Base-by-base conservation (phyloP, 2,888 invertebrate genomes). In the Drosophila helvetica region DNA sequence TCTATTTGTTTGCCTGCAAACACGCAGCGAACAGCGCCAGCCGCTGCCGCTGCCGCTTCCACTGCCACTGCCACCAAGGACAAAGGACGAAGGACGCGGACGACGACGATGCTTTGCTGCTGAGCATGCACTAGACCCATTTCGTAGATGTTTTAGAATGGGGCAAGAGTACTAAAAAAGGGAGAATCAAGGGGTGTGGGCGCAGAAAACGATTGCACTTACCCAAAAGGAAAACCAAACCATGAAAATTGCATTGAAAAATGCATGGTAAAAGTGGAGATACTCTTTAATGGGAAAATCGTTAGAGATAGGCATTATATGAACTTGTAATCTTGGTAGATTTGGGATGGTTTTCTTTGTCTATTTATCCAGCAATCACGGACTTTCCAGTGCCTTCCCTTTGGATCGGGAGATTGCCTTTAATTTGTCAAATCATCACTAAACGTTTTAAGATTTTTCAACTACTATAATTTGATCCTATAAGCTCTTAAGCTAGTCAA, bases 81-180 rank as follows among this genome's bases (percentile, higher is more conserved):
- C 27, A 27, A 58, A 70, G 75, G 52, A 69, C 64, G 54, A 58
- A 77, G 70, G 50, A 83, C 38, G 15, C 6, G 38, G 38, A 30
- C 30, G 30, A 30, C 30, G 10, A 10, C 30, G 33, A 38, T 38
- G 38, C n/a, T 38, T 38, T 38, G 47, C 52, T 81, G 84, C 65
- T 57, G 69, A 81, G 75, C 82, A 77, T 79, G 82, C 86, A 85
- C 75, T 79, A 75, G 73, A 81, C 72, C 77, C 83, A 79, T 77
- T 81, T 85, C 68, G 43, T 42, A 61, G 42, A 15, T 57, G 43
- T 30, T 42, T 52, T 42, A 42, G 52, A 47, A 60, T 58, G 57
- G 51, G 56, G 50, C 54, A n/a, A 18, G 25, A 50, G 55, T 22
- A 33, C 50, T 8, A 1, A 25, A 50, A n/a, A 15, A 51, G 33